Evolutionary conservation across 2,888 invertebrate genomes (phyloP), one percentile per base, ranked within the genome.

Genomic region (Graphium colonna): DNA sequence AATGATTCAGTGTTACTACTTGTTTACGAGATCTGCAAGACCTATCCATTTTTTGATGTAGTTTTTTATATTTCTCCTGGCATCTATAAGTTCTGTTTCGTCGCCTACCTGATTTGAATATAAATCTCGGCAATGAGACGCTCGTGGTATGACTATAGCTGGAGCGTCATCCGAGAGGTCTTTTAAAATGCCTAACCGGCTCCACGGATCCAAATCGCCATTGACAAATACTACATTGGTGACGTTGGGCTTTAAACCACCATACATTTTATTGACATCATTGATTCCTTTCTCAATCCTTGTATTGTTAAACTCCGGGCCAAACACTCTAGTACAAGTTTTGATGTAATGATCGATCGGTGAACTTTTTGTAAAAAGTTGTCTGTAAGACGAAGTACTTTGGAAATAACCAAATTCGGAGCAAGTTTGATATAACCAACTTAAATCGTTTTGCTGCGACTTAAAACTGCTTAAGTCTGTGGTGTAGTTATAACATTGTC

Each of bases 381-480:
- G 91, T 0, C 82, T 73, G 2, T 77, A 65, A 0, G 91, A 90
- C 57, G 90, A 90, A 0, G 93, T 90, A 0, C 92, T 93, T 73
- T 94, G 94, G 70, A 90, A 95, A 69, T 92, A 95, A 18, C 95
- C n/a, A n/a, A n/a, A n/a, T n/a, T n/a, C n/a, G n/a, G n/a, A n/a
- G n/a, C n/a, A n/a, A n/a, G n/a, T n/a, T 77, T 95, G 95, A 70
- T 94, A 94, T 0, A 79, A 81, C 95, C 95, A 95, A 9, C 81
- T 67, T 1, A 67, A 15, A 86, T 69, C 65, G 78, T 68, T 13
- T n/a, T n/a, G n/a, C n/a, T n/a, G n/a, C n/a, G n/a, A n/a, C n/a
- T n/a, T n/a, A n/a, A n/a, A n/a, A n/a, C 61, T 62, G 48, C 79
- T 70, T 41, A 85, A 87, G 54, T 79, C 75, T n/a, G n/a, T n/a